These are phyloP conservation scores for Cancer borealis DNA, from an alignment of 2,888 invertebrate genomes.

Conservation along the genomic window DNA sequence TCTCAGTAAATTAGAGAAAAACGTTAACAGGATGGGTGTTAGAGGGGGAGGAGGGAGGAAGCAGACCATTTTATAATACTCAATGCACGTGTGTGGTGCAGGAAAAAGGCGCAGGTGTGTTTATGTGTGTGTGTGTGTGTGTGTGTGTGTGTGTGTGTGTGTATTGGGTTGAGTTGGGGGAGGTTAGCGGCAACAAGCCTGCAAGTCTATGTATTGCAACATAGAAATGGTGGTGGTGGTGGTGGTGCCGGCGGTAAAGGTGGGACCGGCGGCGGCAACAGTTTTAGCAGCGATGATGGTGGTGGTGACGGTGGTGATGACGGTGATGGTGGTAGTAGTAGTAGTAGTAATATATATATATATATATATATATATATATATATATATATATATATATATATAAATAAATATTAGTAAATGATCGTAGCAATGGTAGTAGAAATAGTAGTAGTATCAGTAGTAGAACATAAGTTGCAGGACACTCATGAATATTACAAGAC, in stretches of 20 bases:
- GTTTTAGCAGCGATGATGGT: background rate
- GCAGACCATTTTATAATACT: too few species aligned
- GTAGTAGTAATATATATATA: background rate
- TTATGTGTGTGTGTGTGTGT: too few species aligned
- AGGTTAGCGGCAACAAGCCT: too few species aligned
- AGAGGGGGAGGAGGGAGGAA: too few species aligned
- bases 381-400: slow-evolving; percentile 40
- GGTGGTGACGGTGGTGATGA: background rate
- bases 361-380: slow-evolving; percentile 24
- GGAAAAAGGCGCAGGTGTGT: too few species aligned
- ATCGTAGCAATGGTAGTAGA: background rate
- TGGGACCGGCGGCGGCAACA: background rate
- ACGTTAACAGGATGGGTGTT: background rate
- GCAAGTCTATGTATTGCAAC: too few species aligned
- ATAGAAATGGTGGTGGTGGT: background rate
- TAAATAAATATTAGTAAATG: background rate
- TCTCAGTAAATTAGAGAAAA: background rate
- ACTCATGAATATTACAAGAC: too few species aligned
- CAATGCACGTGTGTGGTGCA: too few species aligned
- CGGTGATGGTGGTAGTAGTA: background rate
- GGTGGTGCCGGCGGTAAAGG: background rate
- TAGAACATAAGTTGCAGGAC: too few species aligned
- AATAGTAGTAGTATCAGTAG: too few species aligned
- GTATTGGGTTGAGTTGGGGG: too few species aligned
- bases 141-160: too few species aligned